Evolutionary conservation across 1,140 invertebrate genomes (phyloP), one percentile per base, ranked within the genome.

Genomic region (Lordiphosa mommai): DNA sequence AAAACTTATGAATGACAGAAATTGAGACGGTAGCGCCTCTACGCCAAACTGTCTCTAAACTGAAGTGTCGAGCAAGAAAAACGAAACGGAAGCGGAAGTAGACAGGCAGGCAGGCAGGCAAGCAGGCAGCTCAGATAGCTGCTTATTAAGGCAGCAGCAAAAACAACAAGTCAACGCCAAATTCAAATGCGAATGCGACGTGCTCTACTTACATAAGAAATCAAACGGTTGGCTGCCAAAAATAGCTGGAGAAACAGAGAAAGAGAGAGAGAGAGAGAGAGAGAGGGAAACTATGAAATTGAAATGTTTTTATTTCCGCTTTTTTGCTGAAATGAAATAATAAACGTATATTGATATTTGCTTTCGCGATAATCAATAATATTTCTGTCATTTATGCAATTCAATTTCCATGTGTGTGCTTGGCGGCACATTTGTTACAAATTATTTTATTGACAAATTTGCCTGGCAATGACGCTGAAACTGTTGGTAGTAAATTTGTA

Each of bases 361-460:
- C 63, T 50, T 32, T 59, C 58, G 44, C 66, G 71, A 82, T 82
- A 82, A 82, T 82, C 76, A 84, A 82, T 84, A 82, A 58, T 68
- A 82, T 68, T 72, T 84, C 71, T 66, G 76, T 27, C 23, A 16
- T 34, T 10, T 47, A 16, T 47, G 4, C 49, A 16, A 64, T 71
- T 68, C 33, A 27, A 60, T 56, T 50, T 36, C 30, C 41, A 44
- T 55, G 36, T 61, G 32, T 55, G 5, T 14, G 10, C 47, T 27
- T 7, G 23, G 23, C 23, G 23, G 27, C 47, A 41, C 56, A 20
- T 53, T 47, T 69, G 64, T 32, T 40, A 32, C 32, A 65, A 61
- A 60, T 55, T 52, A 67, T 67, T 71, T 74, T 76, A 80, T 71
- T 82, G 70, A 63, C 61, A 60, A 64, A 80, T 82, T 76, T 84